Evolutionary conservation across 2,113 vertebrate genomes (phyloP).

Genomic region (Pseudopipra pipra): DNA sequence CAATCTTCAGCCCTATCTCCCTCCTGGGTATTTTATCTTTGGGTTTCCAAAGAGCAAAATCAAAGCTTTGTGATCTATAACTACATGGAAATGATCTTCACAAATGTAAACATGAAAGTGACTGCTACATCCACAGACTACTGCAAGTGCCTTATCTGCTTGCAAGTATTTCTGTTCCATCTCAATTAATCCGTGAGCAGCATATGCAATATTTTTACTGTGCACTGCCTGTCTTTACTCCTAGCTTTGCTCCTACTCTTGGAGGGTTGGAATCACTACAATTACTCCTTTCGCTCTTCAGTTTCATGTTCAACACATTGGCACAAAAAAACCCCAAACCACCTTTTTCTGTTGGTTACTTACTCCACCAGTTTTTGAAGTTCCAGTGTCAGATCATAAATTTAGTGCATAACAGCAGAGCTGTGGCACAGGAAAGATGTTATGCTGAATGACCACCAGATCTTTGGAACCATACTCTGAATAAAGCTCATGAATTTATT

Average conservation of each 20-base stretch:
- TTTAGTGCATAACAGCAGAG: background rate
- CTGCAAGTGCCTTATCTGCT: background rate
- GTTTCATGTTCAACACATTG: background rate
- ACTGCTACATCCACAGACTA: background rate
- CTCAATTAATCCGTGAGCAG: background rate
- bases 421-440: background rate
- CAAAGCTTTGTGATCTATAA: conserved; percentile 15
- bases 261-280: background rate
- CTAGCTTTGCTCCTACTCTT: background rate
- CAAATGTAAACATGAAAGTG: conserved; percentile 23
- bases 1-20: background rate
- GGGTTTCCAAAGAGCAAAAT: background rate
- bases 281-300: background rate
- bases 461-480: background rate
- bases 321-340: background rate
- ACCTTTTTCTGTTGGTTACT: background rate
- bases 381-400: background rate
- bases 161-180: background rate
- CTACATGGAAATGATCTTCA: conserved; percentile 1
- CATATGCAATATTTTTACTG: background rate
- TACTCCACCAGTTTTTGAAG: background rate
- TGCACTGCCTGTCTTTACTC: background rate
- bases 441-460: background rate
- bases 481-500: background rate
- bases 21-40: background rate